These are phyloP conservation scores for Hydropotes inermis DNA, from an alignment of 2,113 vertebrate genomes.

Conservation along the genomic window DNA sequence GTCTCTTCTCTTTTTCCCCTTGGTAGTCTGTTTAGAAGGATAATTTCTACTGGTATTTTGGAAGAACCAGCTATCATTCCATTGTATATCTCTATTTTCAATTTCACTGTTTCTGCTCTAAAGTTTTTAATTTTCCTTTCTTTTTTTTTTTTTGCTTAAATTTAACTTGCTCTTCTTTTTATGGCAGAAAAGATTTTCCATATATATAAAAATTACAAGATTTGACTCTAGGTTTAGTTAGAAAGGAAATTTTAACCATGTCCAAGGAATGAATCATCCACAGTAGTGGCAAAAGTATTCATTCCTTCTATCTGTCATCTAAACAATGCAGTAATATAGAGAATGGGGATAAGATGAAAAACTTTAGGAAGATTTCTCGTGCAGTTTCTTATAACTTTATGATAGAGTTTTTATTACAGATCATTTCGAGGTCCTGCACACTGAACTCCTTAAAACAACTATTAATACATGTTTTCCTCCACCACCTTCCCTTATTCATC, in stretches of 20 bases:
- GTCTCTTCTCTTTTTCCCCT: background rate
- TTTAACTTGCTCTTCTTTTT: background rate
- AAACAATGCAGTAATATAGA: background rate
- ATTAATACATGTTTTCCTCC: background rate
- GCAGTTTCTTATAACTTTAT: background rate
- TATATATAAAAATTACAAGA: background rate
- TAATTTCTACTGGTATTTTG: background rate
- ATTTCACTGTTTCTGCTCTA: background rate
- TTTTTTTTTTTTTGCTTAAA: no score
- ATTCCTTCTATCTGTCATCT: background rate
- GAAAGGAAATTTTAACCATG: background rate
- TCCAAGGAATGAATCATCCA: background rate
- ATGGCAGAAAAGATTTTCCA: background rate
- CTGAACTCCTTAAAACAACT: background rate
- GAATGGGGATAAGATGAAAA: background rate
- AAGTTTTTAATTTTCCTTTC: background rate
- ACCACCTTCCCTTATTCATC: background rate
- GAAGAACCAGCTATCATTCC: background rate
- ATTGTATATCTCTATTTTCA: background rate
- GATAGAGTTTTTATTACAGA: background rate
- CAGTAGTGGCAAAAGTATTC: background rate
- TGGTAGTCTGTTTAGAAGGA: background rate
- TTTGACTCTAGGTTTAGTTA: background rate
- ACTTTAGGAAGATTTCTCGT: background rate
- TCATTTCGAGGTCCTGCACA: background rate